Conservation (phyloP, 37 sponge, comb jelly and placozoan genomes). For the Halisarca cf. caerulea region DNA sequence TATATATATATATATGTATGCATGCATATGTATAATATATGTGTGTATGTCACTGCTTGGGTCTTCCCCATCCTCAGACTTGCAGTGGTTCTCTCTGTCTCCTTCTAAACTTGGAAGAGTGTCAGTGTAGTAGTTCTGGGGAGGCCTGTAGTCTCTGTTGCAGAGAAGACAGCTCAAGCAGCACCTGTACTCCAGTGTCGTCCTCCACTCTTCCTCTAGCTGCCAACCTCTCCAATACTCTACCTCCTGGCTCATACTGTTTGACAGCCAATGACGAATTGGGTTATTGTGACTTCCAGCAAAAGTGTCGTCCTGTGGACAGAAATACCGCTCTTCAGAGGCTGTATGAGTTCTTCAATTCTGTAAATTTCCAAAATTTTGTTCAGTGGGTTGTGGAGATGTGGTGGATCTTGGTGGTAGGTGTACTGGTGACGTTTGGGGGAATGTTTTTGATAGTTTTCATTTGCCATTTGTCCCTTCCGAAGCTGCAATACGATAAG, state of each 20-base stretch:
- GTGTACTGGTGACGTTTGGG: slow-evolving; percentile 51
- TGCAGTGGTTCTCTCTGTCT: slow-evolving; percentile 71
- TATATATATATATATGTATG: too few species aligned
- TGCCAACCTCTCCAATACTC: background rate
- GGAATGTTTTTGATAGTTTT: slow-evolving; percentile 69
- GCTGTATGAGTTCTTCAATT: background rate
- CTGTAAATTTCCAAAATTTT: background rate
- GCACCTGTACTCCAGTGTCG: slow-evolving; percentile 36
- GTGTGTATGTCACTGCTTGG: too few species aligned
- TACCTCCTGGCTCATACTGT: slow-evolving; percentile 29
- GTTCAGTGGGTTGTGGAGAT: slow-evolving; percentile 38
- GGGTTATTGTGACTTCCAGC: slow-evolving; percentile 80
- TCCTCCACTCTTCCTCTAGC: background rate
- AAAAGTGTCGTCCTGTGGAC: slow-evolving; percentile 36
- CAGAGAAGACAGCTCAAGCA: background rate
- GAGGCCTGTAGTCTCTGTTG: slow-evolving; percentile 70
- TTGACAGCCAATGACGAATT: slow-evolving; percentile 23
- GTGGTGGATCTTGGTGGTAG: slow-evolving; percentile 75
- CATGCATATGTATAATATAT: too few species aligned
- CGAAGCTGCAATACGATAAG: slow-evolving; percentile 59
- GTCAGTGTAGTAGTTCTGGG: slow-evolving; percentile 43
- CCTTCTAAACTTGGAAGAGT: slow-evolving; percentile 28
- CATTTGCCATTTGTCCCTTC: slow-evolving; percentile 58
- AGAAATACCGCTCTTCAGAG: slow-evolving; percentile 19
- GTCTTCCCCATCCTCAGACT: slow-evolving; percentile 40